Percentiles rank a stretch among this genome's conserved stretches.
Conservation (phyloP, 2,113 vertebrate species). For the Desmodus rotundus region DNA sequence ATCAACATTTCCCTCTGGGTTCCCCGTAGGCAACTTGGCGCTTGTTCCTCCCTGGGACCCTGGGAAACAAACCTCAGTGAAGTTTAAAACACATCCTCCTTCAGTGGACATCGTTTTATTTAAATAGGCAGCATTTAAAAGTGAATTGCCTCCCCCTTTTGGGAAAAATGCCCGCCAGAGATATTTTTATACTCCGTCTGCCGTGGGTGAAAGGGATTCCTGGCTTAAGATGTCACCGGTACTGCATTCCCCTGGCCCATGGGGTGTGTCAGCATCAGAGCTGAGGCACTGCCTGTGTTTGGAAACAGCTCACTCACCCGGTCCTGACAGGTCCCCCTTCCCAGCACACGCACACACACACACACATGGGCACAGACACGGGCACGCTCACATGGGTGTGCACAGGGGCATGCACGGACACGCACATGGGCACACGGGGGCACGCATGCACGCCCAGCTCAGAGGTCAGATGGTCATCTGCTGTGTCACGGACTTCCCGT, state of each 20-base stretch:
- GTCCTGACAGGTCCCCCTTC: background rate
- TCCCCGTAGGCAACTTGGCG: background rate
- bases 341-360: too few relatives aligned
- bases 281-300: background rate
- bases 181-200: constrained; percentile 41
- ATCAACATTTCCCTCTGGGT: background rate
- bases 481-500: background rate
- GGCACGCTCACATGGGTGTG: accelerated
- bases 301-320: background rate
- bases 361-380: background rate
- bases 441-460: background rate
- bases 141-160: background rate
- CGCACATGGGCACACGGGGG: background rate
- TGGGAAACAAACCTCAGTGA: background rate
- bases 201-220: constrained; percentile 43
- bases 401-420: background rate
- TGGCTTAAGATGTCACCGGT: background rate
- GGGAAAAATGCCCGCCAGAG: background rate
- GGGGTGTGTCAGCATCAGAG: background rate
- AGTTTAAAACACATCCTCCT: background rate
- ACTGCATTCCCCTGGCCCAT: background rate
- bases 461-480: background rate
- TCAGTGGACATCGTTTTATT: background rate
- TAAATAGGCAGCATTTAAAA: background rate
- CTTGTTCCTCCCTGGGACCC: background rate